Evolutionary conservation across 2,797 vertebrate species (phyloP), one percentile per base, ranked within the genome.

Genomic region (Delichon dasypus): DNA sequence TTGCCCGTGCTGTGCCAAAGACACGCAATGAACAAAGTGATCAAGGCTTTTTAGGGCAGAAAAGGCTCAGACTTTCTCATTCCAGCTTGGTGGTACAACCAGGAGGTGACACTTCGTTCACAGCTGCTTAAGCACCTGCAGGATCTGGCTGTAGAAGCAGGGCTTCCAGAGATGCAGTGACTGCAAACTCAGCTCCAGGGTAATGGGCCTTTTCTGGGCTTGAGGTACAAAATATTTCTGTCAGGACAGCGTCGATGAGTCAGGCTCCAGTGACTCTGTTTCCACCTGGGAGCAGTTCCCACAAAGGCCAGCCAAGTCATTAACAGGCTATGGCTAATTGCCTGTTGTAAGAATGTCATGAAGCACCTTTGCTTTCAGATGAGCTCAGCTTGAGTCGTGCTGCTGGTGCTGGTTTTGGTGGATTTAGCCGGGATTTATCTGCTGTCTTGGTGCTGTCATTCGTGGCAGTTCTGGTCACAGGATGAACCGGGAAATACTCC

Each of bases 281-380:
- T 78, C 80, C 92, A 95, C 84, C 65, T 73, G 81, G 84, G 92
- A 96, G 78, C 48, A 40, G 72, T 80, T 94, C 82, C 78, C 82
- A 78, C 42, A 92, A 89, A 94, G 91, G 91, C 76, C 91, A 91
- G 76, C 75, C 68, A 83, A 93, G 89, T 95, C 89, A 83, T 94
- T 95, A 94, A 78, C 87, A 95, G 57, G 2, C 70, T 38, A 13
- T 77, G 89, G 92, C 90, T 96, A 96, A 93, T 93, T 94, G 76
- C 81, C 54, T 74, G 74, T 38, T 77, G 38, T 68, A 89, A 74
- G 57, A 72, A 2, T 25, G 75, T 58, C 72, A 26, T 25, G 76
- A 74, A 89, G 36, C 32, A 66, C 68, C 82, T 91, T 89, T 22
- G 81, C 66, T 88, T 77, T 50, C 75, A 53, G 79, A 60, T 1